phyloP scores from a whole-genome alignment of 2,113 vertebrate genomes.

The Sceloporus undulatus region DNA sequence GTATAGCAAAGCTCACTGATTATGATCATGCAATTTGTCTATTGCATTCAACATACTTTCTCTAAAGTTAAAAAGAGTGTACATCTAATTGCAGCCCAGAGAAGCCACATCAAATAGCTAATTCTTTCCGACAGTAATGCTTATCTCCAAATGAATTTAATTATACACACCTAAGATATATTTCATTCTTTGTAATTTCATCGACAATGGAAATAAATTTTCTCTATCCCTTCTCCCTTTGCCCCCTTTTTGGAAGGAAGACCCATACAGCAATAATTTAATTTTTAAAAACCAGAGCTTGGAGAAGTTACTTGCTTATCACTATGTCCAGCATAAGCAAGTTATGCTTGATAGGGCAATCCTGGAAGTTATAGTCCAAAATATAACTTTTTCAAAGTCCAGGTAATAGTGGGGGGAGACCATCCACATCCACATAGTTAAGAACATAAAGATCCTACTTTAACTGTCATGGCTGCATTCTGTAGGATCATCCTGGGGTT shows the following conservation, averaged over 20 bases:
- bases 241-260: not conserved
- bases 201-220: not conserved
- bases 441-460: too few species aligned
- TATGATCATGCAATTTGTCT: slow-evolving; percentile 52
- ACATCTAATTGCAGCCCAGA: slow-evolving; percentile 54
- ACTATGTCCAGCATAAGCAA: too few species aligned
- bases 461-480: too few species aligned
- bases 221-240: too few species aligned
- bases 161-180: slow-evolving; percentile 62
- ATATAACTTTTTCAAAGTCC: too few species aligned
- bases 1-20: not conserved
- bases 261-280: not conserved
- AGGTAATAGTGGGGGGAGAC: too few species aligned
- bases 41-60: slow-evolving; percentile 47
- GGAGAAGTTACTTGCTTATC: too few species aligned
- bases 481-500: too few species aligned
- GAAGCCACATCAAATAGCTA: slow-evolving; percentile 70
- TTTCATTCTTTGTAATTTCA: not conserved
- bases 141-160: slow-evolving; percentile 70
- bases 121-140: slow-evolving; percentile 53
- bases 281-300: not conserved
- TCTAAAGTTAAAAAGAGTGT: not conserved
- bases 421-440: too few species aligned
- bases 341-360: too few species aligned
- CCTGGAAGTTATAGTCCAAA: too few species aligned